These are phyloP conservation scores for Temnothorax rugatulus DNA, from an alignment of 2,888 invertebrate genomes.

Conservation along the genomic window DNA sequence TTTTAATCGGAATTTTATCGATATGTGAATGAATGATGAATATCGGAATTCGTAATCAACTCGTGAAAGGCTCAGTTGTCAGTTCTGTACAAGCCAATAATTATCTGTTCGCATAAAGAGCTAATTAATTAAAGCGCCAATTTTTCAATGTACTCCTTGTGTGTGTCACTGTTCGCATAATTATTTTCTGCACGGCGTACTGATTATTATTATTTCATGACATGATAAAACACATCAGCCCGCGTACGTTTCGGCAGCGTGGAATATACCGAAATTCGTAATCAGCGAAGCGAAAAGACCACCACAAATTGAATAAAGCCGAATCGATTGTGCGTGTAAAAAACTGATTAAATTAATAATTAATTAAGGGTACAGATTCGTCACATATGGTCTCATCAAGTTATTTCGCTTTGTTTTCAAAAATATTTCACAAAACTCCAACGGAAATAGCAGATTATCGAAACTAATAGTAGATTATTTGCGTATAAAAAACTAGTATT, in stretches of 20 bases:
- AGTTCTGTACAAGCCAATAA: slow-evolving; percentile 25
- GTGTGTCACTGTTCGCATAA: slow-evolving; percentile 46
- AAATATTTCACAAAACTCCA: background rate
- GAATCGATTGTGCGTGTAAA: slow-evolving; percentile 30
- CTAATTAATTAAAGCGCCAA: slow-evolving; percentile 53
- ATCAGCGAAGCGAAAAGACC: slow-evolving; percentile 27
- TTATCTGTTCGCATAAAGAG: slow-evolving; percentile 30
- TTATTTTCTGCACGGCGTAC: slow-evolving; percentile 27
- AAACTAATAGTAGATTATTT: background rate
- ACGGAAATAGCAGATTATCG: background rate
- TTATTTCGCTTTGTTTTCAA: background rate
- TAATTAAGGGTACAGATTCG: slow-evolving; percentile 17
- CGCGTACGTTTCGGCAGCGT: background rate
- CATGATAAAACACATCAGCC: slow-evolving; percentile 37
- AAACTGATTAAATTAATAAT: slow-evolving; percentile 43
- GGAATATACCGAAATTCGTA: slow-evolving; percentile 43
- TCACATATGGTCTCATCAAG: background rate
- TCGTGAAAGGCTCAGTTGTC: slow-evolving; percentile 27
- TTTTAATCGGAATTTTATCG: slow-evolving; percentile 40
- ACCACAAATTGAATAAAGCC: slow-evolving; percentile 33
- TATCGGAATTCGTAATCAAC: slow-evolving; percentile 55
- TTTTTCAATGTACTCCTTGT: slow-evolving; percentile 40
- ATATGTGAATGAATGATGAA: slow-evolving; percentile 25
- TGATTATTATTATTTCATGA: slow-evolving; percentile 41
- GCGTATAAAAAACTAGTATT: background rate